Base-by-base conservation (phyloP, 2,888 invertebrate genomes). In the Gordius sp. region DNA sequence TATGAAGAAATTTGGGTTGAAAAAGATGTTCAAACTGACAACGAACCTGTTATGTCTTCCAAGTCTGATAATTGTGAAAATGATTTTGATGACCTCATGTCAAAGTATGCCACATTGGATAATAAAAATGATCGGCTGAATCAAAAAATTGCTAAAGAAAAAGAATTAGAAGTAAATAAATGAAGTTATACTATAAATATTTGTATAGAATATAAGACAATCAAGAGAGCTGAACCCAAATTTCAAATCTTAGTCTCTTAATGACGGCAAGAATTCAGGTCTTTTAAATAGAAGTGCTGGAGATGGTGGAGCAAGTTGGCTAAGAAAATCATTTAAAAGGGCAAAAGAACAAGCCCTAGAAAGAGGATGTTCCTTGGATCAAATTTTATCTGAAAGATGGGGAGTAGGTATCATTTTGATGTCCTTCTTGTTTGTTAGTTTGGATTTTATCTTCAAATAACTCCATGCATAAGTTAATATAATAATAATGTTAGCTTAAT, bases 1-100 rank as follows among this genome's bases (percentile, higher is more conserved):
- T 47, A n/a, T 47, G 47, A 47, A 4, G 47, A 47, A 47, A 23
- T 47, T 47, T 47, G 47, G 47, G 47, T 47, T n/a, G 47, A 47
- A 47, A 47, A 47, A 47, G 47, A 47, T 13, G 39, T 13, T 33
- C 8, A 8, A 13, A 33, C 8, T 33, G 39, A 13, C n/a, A n/a
- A 13, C 8, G n/a, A 13, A 8, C 39, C 8, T 8, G 39, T 13
- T 47, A 47, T 18, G 20, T 47, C 23, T n/a, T 20, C 23, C 4
- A 4, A 13, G 4, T 4, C 8, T 18, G 47, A 20, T 4, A 4
- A 8, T n/a, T 13, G 20, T 47, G 47, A 47, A 23, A 23, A 47
- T 47, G 4, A 4, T n/a, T 47, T 47, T 47, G 8, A 13, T 18
- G 20, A 20, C 20, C 20, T 47, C 16, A 20, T 47, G 4, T 8